These are phyloP conservation scores for Pelobates fuscus DNA, from an alignment of 2,113 vertebrate genomes.

Conservation along the genomic window DNA sequence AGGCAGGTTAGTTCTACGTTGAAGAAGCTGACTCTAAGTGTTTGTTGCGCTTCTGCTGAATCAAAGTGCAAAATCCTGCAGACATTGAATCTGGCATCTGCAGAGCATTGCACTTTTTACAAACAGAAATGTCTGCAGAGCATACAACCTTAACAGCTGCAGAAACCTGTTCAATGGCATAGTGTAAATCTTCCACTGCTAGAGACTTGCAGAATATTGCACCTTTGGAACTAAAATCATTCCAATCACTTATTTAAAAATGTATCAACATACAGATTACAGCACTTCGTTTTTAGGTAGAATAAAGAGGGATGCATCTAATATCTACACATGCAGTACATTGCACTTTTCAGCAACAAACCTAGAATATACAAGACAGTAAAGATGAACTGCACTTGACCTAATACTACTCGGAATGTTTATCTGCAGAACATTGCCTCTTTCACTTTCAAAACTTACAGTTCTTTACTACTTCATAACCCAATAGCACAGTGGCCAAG, in stretches of 20 bases:
- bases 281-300: background rate
- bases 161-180: background rate
- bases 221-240: background rate
- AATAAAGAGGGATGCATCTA: background rate
- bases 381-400: no score
- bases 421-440: background rate
- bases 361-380: background rate
- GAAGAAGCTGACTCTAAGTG: background rate
- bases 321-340: background rate
- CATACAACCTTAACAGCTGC: background rate
- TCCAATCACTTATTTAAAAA: no score
- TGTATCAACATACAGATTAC: background rate
- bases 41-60: background rate
- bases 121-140: background rate
- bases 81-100: background rate
- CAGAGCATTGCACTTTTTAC: slow-evolving; percentile 3
- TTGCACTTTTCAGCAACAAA: background rate
- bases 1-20: background rate
- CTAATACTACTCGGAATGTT: no score
- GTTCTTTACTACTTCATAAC: no score
- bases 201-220: slow-evolving; percentile 3
- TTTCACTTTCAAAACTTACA: no score
- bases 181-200: slow-evolving; percentile 6
- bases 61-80: no score
- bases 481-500: no score